These are phyloP conservation scores for Melanogrammus aeglefinus DNA, from an alignment of 2,797 vertebrate genomes.

Conservation along the genomic window DNA sequence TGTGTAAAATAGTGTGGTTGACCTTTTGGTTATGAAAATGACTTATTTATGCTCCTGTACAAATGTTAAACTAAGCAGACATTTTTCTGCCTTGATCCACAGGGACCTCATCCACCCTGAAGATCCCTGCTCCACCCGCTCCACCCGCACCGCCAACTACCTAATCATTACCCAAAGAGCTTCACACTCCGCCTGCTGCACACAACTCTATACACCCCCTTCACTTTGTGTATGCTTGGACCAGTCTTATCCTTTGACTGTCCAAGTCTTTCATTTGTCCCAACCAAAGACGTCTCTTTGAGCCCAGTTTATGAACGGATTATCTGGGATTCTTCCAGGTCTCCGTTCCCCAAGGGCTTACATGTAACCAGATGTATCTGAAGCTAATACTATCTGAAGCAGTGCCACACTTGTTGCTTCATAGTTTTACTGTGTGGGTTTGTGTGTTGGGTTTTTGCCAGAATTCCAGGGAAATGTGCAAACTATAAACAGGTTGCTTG, in stretches of 20 bases:
- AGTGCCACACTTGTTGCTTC: neutral
- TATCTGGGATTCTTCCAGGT: no score
- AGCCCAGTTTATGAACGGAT: no score
- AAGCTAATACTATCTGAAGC: neutral
- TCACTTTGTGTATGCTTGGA: neutral
- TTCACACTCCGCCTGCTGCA: neutral
- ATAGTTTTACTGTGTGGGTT: neutral
- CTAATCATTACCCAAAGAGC: neutral
- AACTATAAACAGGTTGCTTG: neutral
- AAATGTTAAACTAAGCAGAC: neutral
- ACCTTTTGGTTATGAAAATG: neutral
- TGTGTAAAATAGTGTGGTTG: neutral
- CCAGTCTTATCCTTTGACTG: neutral
- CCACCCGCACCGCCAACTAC: neutral
- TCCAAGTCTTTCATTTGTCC: neutral
- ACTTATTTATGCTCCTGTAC: neutral
- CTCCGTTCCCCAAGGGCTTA: neutral
- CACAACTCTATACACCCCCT: neutral
- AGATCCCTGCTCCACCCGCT: neutral
- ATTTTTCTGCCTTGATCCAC: neutral
- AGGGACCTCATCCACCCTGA: neutral
- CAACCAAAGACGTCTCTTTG: no score
- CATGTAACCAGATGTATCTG: neutral
- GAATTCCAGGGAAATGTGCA: neutral
- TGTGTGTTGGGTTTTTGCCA: neutral